These are phyloP conservation scores for Andrena dorsata DNA, from an alignment of 2,888 invertebrate genomes.

Conservation along the genomic window DNA sequence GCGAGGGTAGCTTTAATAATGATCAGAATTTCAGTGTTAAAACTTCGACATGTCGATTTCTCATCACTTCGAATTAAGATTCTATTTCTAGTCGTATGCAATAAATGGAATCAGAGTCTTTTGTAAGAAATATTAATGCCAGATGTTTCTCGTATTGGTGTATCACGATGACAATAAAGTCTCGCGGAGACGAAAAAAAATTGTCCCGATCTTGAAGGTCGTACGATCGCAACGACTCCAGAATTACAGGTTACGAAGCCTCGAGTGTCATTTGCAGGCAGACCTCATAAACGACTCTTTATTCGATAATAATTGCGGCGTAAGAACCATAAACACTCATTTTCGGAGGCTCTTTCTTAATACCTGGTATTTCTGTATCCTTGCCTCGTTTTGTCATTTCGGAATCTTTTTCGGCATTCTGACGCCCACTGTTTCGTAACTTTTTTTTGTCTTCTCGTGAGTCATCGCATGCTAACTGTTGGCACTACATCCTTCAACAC, in stretches of 20 bases:
- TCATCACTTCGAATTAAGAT: no score
- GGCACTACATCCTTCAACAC: not conserved
- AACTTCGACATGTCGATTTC: no score
- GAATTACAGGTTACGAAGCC: conserved; percentile 75
- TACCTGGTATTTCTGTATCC: conserved; percentile 70
- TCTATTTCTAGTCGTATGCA: no score
- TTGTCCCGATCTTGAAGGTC: conserved; percentile 58
- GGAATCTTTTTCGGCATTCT: conserved; percentile 43
- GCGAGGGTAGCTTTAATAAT: no score
- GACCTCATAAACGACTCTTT: conserved; percentile 79
- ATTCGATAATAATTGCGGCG: conserved; percentile 83
- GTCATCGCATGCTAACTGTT: conserved; percentile 22
- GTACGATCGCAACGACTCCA: conserved; percentile 39
- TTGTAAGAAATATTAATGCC: no score
- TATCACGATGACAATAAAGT: not conserved
- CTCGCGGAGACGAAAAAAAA: conserved; percentile 18
- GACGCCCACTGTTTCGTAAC: conserved; percentile 44
- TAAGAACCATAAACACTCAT: conserved; percentile 79
- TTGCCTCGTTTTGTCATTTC: conserved; percentile 65
- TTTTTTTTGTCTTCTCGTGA: conserved; percentile 19
- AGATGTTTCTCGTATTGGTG: not conserved
- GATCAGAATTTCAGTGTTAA: no score
- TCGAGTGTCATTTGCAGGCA: conserved; percentile 80
- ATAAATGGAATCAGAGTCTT: no score
- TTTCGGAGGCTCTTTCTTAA: conserved; percentile 75